Conservation (phyloP, 1,140 invertebrate genomes). For the Bacillus rossius region DNA sequence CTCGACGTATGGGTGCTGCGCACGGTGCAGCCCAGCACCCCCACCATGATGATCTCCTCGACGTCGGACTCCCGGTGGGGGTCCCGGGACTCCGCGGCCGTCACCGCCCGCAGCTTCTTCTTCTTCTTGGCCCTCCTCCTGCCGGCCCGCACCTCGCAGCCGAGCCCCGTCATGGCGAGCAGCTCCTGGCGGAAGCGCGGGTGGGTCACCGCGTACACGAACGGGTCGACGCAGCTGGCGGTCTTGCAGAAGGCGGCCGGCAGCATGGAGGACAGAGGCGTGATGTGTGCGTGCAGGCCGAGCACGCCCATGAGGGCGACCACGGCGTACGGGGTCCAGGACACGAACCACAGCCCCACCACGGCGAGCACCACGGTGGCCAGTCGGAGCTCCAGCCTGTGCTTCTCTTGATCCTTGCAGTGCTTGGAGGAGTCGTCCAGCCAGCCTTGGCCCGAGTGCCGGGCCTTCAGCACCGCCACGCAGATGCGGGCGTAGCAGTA, state of each 20-base stretch:
- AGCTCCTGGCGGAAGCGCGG: conserved; percentile 56
- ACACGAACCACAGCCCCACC: conserved; percentile 62
- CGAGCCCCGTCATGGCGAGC: background rate
- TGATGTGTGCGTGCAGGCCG: conserved; percentile 53
- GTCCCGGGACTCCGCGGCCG: background rate
- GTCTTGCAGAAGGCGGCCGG: conserved; percentile 71
- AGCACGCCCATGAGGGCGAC: conserved; percentile 66
- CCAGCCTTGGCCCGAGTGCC: conserved; percentile 29
- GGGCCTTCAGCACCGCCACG: conserved; percentile 50
- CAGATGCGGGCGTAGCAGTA: conserved; percentile 67
- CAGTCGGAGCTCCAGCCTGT: conserved; percentile 58
- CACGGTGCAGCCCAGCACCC: background rate
- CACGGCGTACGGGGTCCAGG: conserved; percentile 71
- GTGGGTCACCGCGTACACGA: conserved; percentile 65
- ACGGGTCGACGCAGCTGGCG: conserved; percentile 67
- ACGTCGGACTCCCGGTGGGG: background rate
- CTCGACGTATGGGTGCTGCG: background rate
- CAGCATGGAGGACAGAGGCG: conserved; percentile 62
- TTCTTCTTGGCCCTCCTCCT: background rate
- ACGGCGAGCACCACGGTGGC: conserved; percentile 58
- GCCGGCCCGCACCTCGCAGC: background rate
- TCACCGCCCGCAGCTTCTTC: background rate
- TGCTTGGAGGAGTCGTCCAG: conserved; percentile 44
- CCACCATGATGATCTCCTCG: conserved; percentile 3
- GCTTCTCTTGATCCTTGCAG: conserved; percentile 55